Base-by-base conservation (phyloP, 2,797 vertebrate genomes). In the Orientallactaga sibirica region DNA sequence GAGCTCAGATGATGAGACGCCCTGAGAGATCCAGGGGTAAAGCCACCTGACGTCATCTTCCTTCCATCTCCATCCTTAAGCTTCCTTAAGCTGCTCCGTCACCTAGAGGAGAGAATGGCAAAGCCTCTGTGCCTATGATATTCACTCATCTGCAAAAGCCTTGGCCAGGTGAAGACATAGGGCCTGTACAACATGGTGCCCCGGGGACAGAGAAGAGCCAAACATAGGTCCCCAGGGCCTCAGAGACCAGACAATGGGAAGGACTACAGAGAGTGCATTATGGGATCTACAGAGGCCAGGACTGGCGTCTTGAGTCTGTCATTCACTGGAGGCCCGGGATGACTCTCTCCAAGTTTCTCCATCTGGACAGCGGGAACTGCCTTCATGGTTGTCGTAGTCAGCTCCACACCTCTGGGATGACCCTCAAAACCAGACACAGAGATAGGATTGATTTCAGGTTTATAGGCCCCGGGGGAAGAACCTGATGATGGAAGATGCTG, bases 51-150 rank as follows among this genome's bases (percentile, higher is more conserved):
- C 58, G 12, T 71, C 73, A 33, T 19, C 37, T 43, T 58, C 64
- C 22, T 90, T 73, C 33, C 2, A 43, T 64, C 43, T 81, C 33
- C 33, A 37, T 37, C 33, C 33, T 37, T 37, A 37, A 37, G 33
- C 33, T 37, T 37, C 33, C 33, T 37, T 37, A 37, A 37, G 33
- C 33, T 37, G 33, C 67, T 85, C 10, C 11, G 10, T 48, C 33
- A 15, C 5, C 29, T 76, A 64, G 80, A 19, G 70, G 73, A 70
- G 66, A 83, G 52, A 27, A 43, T 15, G 33, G 20, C 22, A 7
- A 0, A 5, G 37, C 29, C 67, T 67, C 86, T 67, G 58, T 68
- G 43, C 25, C 0, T 3, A 0, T 2, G 33, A 0, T 2, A 7
- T 62, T 10, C 25, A 6, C 62, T 68, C 4, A 18, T 27, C n/a